Evolutionary conservation across 2,888 invertebrate genomes (phyloP), one percentile per base, ranked within the genome.

Genomic region (Catocala sponsa): DNA sequence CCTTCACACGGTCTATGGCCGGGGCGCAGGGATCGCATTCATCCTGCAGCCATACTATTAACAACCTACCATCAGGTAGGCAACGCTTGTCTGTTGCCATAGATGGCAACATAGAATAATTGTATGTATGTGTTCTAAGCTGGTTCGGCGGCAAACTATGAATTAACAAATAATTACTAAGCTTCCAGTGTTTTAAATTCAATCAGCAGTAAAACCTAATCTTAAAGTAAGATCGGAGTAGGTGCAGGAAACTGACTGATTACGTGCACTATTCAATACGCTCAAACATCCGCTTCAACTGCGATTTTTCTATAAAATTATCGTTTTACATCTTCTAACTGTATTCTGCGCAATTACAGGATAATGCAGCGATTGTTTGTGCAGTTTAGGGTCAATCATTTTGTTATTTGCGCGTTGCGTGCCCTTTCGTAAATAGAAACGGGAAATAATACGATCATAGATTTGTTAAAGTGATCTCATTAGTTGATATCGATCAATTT

Each of bases 211-310:
- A 68, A 64, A 68, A 25, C 2, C 25, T 62, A 48, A 54, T 54
- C 65, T 68, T 69, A 69, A 74, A 66, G 63, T 57, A 57, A 59
- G 48, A 49, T 49, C 25, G 55, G 59, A 59, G 69, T 76, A 51
- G 44, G 43, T 58, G 60, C 68, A 65, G 73, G 75, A 76, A 69
- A 57, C 65, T 10, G 49, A 49, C 50, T 64, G 60, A 76, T 76
- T 76, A 76, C 64, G 61, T 64, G 59, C 70, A 75, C 68, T 65
- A 76, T 70, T 67, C 68, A 73, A 61, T 59, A 48, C 59, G 52
- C 61, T 64, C 62, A 50, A 43, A 63, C 67, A 65, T 73, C 76
- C 76, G 73, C 49, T 60, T 55, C 11, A 25, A 6, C 4, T 65
- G 62, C 52, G 64, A 50, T 65, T 70, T 72, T 70, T 59, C 57